Base-by-base conservation (phyloP, 2,797 vertebrate species). In the Notolabrus celidotus region DNA sequence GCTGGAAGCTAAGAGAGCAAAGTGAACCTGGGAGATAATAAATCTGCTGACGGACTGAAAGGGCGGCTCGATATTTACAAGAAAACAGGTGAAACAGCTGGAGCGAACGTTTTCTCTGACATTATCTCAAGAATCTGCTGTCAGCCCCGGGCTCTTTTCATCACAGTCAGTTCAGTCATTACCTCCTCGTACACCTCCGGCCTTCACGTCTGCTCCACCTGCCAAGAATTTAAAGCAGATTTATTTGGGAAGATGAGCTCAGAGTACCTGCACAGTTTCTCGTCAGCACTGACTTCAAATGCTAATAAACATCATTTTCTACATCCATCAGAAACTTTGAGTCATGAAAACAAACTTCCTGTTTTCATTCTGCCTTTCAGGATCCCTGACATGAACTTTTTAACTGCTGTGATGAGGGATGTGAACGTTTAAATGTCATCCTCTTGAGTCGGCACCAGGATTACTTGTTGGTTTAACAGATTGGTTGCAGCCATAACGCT, bases 61-160 rank as follows among this genome's bases (percentile, higher is more conserved):
- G 49, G 70, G 46, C 33, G 73, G 53, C 42, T 77, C 56, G 54
- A 25, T 62, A 52, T 82, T 56, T 27, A 79, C 5, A 47, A 56
- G 38, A 54, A 47, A 54, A 22, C 34, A 39, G 56, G 49, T 61
- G 14, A 45, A 71, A 43, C 29, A 67, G 51, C 27, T 19, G 27
- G 38, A 59, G 3, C 29, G 50, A 74, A 73, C 39, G 7, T 0
- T 77, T 60, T 39, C 52, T 36, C 61, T 56, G 69, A 64, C 53
- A 72, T 57, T 42, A 66, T 77, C 57, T 73, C 10, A 31, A 39
- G 2, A 56, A 75, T 83, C 53, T 62, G 39, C 58, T 42, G 5
- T 41, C 11, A 59, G 43, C 61, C 20, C 14, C 0, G 11, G 20
- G 55, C 49, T 17, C 7, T 59, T 53, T 66, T 72, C 27, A 43